Base-by-base conservation (phyloP, 2,888 invertebrate species). In the Sphinx pinastri region DNA sequence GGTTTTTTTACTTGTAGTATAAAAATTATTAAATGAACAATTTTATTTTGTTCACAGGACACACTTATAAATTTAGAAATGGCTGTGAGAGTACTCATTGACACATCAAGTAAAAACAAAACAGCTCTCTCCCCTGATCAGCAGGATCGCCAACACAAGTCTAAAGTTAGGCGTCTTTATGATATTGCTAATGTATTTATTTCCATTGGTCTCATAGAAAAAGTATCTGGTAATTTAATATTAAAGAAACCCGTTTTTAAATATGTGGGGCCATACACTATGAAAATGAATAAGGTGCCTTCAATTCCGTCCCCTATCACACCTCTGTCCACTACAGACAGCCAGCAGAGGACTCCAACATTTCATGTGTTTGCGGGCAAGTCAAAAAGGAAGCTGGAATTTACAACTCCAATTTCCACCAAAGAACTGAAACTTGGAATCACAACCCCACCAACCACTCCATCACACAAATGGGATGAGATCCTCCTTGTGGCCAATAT, bases 151-250 rank as follows among this genome's bases (percentile, higher is more conserved):
- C 94, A 95, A 78, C 94, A 95, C 87, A 94, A 95, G 91, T 96
- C 96, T 49, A 96, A 96, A 93, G 95, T 96, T 73, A 94, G 97
- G 72, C 94, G 97, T 75, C 93, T 97, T 49, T 97, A 97, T 88
- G 97, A 97, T 86, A 97, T 97, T 79, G 97, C 97, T 72, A 97
- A 97, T 88, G 96, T 97, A 76, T 94, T 97, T 79, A 96, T 96
- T 76, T 96, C 96, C 73, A 95, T 97, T 84, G 95, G 95, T 78
- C 94, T 97, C 76, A 96, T 97, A 82, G 95, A 95, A 83, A 97
- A 96, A 87, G 95, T 96, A 72, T 95, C 95, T 71, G 95, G 95
- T 77, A 94, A 94, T 77, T 94, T 89, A 88, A 95, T 88, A 85
- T 92, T 95, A 79, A 95, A 95, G 79, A 96, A 96, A 83, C 96